Base-by-base conservation (phyloP, 2,113 vertebrate genomes). In the Sinocyclocheilus maitianheensis region DNA sequence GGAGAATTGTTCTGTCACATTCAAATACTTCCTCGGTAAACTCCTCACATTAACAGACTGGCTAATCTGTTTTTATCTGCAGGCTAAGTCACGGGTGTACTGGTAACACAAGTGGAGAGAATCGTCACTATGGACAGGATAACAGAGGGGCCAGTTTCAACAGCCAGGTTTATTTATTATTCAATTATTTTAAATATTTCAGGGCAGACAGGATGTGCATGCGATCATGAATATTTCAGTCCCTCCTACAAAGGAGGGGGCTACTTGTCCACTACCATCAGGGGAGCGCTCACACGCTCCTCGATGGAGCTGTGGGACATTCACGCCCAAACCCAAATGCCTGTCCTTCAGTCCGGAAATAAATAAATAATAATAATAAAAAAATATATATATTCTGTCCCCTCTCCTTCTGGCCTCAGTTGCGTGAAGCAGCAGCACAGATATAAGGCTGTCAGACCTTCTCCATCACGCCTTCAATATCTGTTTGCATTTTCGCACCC, bases 171-270 rank as follows among this genome's bases (percentile, higher is more conserved):
- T 87, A 91, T 93, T 92, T 88, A 93, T 93, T 92, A 93, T 94
- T 94, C 81, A 93, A 89, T 94, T 89, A 92, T 90, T 92, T 91
- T 93, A 91, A 94, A 95, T 94, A 94, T 94, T 94, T 95, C 83
- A 94, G 84, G 37, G 87, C 82, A 81, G 90, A 92, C 90, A 92
- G 90, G 90, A 92, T 91, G 89, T 84, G 89, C 89, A 77, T 89
- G 88, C 87, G 78, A 83, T 89, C 88, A 91, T 93, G 83, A 92
- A 95, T 94, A 92, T 94, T 93, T 93, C 71, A 95, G 83, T 16
- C 43, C 62, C 4, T 77, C 86, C 71, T 89, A 87, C 78, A 89
- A 91, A 91, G 88, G 81, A 30, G 58, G 91, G 88, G 48, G 51
- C 8, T 86, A 89, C 89, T 90, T 91, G 91, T 90, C 89, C 91